phyloP scores from a whole-genome alignment of 2,113 vertebrate genomes.

The Osmerus mordax region DNA sequence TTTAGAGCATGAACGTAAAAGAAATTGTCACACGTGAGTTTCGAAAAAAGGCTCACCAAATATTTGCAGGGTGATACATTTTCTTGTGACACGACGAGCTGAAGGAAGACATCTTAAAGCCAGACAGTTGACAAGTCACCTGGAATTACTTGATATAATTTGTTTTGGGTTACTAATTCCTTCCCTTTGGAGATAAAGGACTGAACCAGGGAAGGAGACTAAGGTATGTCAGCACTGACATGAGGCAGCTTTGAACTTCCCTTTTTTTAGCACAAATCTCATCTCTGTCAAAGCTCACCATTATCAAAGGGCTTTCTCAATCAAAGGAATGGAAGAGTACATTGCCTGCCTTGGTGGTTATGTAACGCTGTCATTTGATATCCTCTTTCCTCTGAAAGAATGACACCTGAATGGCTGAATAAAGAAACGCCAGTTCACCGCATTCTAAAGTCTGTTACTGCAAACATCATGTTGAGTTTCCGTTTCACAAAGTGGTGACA shows the following conservation, averaged over 20 bases:
- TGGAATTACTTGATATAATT: not conserved
- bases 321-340: not conserved
- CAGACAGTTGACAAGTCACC: not conserved
- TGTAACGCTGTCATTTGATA: not conserved
- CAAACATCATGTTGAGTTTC: too few relatives aligned
- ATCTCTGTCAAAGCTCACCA: not conserved
- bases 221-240: not conserved
- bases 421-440: not conserved
- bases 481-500: too few relatives aligned
- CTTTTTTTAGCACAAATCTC: not conserved
- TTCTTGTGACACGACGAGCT: too few relatives aligned
- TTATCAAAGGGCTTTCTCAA: constrained; percentile 10
- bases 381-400: not conserved
- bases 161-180: not conserved
- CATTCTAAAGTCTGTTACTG: too few relatives aligned
- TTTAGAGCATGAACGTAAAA: not conserved
- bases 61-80: not conserved
- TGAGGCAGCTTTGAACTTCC: constrained; percentile 3
- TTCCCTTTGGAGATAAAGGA: constrained; percentile 1
- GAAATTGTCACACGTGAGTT: not conserved
- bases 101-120: too few relatives aligned
- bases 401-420: not conserved
- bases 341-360: not conserved
- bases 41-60: not conserved
- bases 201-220: not conserved